Percentiles rank a stretch among this genome's conserved stretches.
phyloP scores from a whole-genome alignment of 2,113 vertebrate genomes.

The Speoplatyrhinus poulsoni region DNA sequence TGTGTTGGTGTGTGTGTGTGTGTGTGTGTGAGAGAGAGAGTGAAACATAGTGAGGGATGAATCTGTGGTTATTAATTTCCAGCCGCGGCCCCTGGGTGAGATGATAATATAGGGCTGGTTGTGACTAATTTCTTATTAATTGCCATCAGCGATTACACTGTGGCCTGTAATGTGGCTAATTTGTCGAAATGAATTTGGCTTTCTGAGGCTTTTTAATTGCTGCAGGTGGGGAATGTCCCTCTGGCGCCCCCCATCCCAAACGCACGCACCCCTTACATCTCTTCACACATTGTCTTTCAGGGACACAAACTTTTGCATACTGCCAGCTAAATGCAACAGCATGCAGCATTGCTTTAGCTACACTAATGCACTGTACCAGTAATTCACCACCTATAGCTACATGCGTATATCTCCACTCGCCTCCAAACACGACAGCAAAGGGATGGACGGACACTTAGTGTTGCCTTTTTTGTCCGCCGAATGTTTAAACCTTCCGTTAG shows the following conservation, averaged over 20 bases:
- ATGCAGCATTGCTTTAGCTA: too few relatives aligned
- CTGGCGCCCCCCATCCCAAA: conserved; percentile 17
- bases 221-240: conserved; percentile 66
- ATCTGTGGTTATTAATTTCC: conserved; percentile 78
- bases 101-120: conserved; percentile 78
- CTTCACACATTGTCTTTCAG: conserved; percentile 28
- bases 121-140: conserved; percentile 81
- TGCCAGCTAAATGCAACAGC: too few relatives aligned
- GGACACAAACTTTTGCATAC: conserved; percentile 50
- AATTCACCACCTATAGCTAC: too few relatives aligned
- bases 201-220: conserved; percentile 74
- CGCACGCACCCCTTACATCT: conserved; percentile 28
- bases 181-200: conserved; percentile 77
- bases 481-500: conserved; percentile 74
- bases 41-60: conserved; percentile 74
- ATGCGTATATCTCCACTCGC: conserved; percentile 40
- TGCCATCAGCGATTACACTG: conserved; percentile 79
- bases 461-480: conserved; percentile 65
- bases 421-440: conserved; percentile 48
- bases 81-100: conserved; percentile 76
- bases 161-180: conserved; percentile 77
- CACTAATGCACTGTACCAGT: too few relatives aligned
- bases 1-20: conserved; percentile 18
- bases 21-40: conserved; percentile 46
- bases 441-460: conserved; percentile 59